Conservation (phyloP, 1,140 invertebrate species). For the Diorhabda sublineata region DNA sequence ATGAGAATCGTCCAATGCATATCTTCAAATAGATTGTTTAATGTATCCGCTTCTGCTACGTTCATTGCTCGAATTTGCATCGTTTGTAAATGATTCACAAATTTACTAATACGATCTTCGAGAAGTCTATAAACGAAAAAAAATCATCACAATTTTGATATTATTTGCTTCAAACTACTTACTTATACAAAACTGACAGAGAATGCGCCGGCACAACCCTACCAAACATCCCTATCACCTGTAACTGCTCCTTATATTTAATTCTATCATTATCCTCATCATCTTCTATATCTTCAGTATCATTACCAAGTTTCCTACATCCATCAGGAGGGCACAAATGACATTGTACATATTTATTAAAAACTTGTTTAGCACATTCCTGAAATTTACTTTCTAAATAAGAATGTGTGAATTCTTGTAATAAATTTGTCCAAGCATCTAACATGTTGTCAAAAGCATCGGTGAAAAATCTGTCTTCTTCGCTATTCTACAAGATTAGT, state of each 20-base stretch:
- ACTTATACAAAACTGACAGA: constrained; percentile 53
- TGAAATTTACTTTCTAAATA: constrained; percentile 49
- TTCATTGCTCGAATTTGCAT: constrained; percentile 58
- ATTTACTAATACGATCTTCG: constrained; percentile 58
- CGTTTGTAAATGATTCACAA: constrained; percentile 61
- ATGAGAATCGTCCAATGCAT: constrained; percentile 85
- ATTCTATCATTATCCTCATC: constrained; percentile 66
- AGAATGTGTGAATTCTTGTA: constrained; percentile 49
- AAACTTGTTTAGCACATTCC: constrained; percentile 54
- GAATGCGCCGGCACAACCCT: constrained; percentile 53
- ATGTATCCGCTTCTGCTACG: constrained; percentile 51
- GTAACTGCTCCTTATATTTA: constrained; percentile 66
- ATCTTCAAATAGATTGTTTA: constrained; percentile 75
- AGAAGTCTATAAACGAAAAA: constrained; percentile 52
- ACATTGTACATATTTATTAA: constrained; percentile 78
- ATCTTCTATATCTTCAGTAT: constrained; percentile 61
- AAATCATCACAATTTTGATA: background rate
- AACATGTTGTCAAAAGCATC: constrained; percentile 79
- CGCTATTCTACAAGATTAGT: constrained; percentile 42
- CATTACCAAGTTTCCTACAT: constrained; percentile 51
- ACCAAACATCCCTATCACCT: constrained; percentile 57
- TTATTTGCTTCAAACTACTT: background rate
- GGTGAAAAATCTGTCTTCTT: constrained; percentile 66
- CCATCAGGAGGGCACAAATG: constrained; percentile 80
- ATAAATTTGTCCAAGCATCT: constrained; percentile 71